phyloP scores from a whole-genome alignment of 2,113 vertebrate genomes.

The Grus americana region DNA sequence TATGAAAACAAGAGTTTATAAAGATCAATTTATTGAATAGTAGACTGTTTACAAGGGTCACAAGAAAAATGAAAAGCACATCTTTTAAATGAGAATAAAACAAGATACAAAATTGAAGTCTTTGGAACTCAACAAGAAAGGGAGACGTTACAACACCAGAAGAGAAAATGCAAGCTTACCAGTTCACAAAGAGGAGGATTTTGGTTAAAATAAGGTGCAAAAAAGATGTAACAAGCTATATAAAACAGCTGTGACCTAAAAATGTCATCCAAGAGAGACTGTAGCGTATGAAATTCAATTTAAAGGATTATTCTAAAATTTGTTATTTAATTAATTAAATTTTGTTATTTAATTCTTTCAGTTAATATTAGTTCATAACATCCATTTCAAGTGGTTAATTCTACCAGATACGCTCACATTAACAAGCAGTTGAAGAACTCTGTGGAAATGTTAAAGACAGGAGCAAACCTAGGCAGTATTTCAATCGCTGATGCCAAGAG shows the following conservation, averaged over 20 bases:
- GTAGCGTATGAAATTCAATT: background rate
- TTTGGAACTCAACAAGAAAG: background rate
- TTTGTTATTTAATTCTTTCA: background rate
- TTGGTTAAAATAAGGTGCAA: background rate
- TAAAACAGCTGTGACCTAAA: background rate
- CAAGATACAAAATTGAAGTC: background rate
- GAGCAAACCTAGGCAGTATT: background rate
- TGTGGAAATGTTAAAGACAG: background rate
- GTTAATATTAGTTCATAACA: background rate
- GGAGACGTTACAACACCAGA: fast-evolving
- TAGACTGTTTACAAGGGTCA: background rate
- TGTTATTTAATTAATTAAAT: background rate
- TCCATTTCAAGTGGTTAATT: background rate
- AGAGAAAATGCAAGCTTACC: background rate
- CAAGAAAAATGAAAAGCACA: background rate
- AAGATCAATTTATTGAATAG: background rate
- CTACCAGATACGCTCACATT: background rate
- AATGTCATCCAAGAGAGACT: background rate
- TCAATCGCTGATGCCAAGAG: background rate
- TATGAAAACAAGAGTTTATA: background rate
- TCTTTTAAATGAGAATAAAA: background rate
- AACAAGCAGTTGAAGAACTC: background rate
- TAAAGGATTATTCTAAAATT: background rate
- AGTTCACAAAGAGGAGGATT: background rate
- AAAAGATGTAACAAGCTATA: background rate